Evolutionary conservation across 2,888 invertebrate species (phyloP).

Genomic region (Thereva unica): DNA sequence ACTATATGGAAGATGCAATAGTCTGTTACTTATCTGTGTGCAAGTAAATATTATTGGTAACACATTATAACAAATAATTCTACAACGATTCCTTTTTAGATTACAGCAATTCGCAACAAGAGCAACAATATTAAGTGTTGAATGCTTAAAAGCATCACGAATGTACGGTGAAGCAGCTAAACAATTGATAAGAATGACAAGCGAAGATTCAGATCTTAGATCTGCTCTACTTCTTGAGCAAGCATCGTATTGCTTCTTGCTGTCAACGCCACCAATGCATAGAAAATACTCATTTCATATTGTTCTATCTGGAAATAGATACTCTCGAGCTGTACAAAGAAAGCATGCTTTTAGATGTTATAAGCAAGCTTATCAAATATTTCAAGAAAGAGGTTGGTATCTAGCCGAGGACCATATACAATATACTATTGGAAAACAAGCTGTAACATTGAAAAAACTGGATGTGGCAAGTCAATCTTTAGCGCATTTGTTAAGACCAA

Average conservation of each 20-base stretch:
- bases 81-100: slow-evolving; percentile 57
- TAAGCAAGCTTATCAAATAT: slow-evolving; percentile 85
- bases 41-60: slow-evolving; percentile 62
- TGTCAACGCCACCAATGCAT: slow-evolving; percentile 68
- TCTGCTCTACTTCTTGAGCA: slow-evolving; percentile 94
- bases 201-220: slow-evolving; percentile 94
- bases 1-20: slow-evolving; percentile 95
- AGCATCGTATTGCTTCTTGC: slow-evolving; percentile 89
- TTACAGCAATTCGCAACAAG: slow-evolving; percentile 91
- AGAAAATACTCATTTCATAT: slow-evolving; percentile 96
- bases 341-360: slow-evolving; percentile 92
- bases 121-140: slow-evolving; percentile 85
- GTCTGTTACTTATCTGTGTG: slow-evolving; percentile 88
- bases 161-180: slow-evolving; percentile 91
- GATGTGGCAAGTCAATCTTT: slow-evolving; percentile 75
- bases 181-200: slow-evolving; percentile 92
- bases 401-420: slow-evolving; percentile 95
- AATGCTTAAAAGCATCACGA: slow-evolving; percentile 79
- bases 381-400: slow-evolving; percentile 76
- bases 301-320: slow-evolving; percentile 94
- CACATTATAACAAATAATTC: slow-evolving; percentile 20
- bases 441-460: slow-evolving; percentile 75
- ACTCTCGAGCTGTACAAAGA: slow-evolving; percentile 88
- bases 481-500: slow-evolving; percentile 73
- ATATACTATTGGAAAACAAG: slow-evolving; percentile 90